Base-by-base conservation (phyloP, 2,113 vertebrate genomes). In the Nibea coibor region DNA sequence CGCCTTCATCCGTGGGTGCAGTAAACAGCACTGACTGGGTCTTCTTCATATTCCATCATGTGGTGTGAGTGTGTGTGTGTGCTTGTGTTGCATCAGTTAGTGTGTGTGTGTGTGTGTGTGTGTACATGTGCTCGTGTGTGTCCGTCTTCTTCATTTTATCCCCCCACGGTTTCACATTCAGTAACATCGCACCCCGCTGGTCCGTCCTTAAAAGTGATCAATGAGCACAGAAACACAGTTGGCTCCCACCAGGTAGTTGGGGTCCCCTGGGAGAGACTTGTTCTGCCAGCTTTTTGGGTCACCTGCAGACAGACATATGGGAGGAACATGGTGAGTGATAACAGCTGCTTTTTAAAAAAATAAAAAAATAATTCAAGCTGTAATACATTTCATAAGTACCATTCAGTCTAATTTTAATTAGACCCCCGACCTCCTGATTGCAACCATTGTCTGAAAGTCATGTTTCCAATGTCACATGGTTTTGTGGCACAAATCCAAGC, bases 221-320 rank as follows among this genome's bases (percentile, higher is more conserved):
- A 99, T 99, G 92, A 99, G 96, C 92, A 99, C 98, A 70, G 98
- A 99, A 56, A 99, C 98, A 91, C 98, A 99, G 95, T 99, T 99
- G 94, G 97, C 97, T 91, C 98, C 98, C 88, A 99, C 97, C 93
- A 99, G 95, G 90, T 99, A 99, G 96, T 99, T 99, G 82, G 97
- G 97, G 93, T 99, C 98, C 71, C 98, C 97, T 0, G 97, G 97
- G 94, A 99, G 96, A 92, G 97, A 97, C 94, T 99, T 98, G 95
- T 99, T 99, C 94, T 99, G 98, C 98, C 97, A 99, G 92, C 95
- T 98, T 95, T 98, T 99, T 77, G 98, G 98, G 90, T 99, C 98
- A 96, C 97, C 98, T 99, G 94, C 20, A 51, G 79, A 82, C n/a
- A 80, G 47, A 82, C 75, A 87, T 48, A 90, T 24, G 57, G 65